Evolutionary conservation across 2,797 vertebrate genomes (phyloP).

Genomic region (Distichodus sexfasciatus): DNA sequence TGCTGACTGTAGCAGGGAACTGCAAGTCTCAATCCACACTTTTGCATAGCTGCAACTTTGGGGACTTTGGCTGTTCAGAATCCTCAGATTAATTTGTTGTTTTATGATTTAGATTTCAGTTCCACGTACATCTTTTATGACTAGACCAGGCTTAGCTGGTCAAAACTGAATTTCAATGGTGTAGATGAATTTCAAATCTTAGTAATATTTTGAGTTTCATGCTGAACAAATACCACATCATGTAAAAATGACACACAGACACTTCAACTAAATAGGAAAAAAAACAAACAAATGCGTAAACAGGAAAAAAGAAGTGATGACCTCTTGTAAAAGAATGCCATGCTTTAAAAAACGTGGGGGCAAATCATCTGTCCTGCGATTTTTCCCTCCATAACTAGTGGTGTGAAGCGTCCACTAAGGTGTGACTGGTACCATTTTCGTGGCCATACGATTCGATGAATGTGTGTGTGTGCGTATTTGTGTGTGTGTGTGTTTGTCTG

Average conservation of each 20-base stretch:
- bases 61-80: too few species aligned
- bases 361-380: constrained; percentile 53
- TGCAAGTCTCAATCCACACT: too few species aligned
- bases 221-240: constrained; percentile 69
- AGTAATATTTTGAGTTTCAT: constrained; percentile 57
- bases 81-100: too few species aligned
- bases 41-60: too few species aligned
- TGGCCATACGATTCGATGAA: constrained; percentile 18
- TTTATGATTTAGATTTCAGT: too few species aligned
- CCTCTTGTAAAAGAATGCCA: constrained; percentile 68
- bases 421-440: too few species aligned
- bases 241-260: constrained; percentile 60
- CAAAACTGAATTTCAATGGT: too few species aligned
- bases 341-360: constrained; percentile 73
- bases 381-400: constrained; percentile 32
- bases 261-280: constrained; percentile 55
- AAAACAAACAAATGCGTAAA: constrained; percentile 35
- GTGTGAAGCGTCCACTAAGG: constrained; percentile 32
- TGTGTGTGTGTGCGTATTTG: constrained; percentile 46
- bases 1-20: too few species aligned
- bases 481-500: neutral
- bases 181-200: neutral
- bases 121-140: too few species aligned
- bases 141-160: too few species aligned
- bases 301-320: constrained; percentile 57